Conservation (phyloP, 2,113 vertebrate genomes). For the Corvus moneduloides region DNA sequence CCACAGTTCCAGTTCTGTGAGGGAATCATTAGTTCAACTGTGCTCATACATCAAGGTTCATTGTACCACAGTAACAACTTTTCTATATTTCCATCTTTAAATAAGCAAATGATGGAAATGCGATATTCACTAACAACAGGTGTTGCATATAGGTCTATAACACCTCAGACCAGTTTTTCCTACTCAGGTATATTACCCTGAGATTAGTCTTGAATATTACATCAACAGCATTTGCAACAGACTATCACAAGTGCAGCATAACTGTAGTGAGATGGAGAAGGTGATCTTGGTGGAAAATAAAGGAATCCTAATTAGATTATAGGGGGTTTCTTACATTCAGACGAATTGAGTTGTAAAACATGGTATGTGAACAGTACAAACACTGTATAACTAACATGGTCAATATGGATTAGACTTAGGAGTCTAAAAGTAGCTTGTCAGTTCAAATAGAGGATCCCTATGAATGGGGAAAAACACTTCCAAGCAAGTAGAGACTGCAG, state of each 20-base stretch:
- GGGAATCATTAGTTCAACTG: background rate
- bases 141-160: background rate
- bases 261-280: background rate
- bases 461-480: background rate
- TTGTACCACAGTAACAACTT: background rate
- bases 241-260: background rate
- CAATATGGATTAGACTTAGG: background rate
- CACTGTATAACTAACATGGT: background rate
- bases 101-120: background rate
- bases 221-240: background rate
- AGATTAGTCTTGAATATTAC: background rate
- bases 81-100: slow-evolving; percentile 26
- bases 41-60: background rate
- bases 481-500: background rate
- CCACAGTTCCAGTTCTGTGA: background rate
- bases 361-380: background rate
- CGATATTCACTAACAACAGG: background rate
- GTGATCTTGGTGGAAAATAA: background rate
- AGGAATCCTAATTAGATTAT: background rate
- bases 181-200: background rate
- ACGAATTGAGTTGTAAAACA: background rate
- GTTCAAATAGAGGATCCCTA: background rate
- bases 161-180: background rate
- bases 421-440: background rate
- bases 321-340: background rate